phyloP scores from a whole-genome alignment of 23 tunicate genomes.

The Clavelina lepadiformis region DNA sequence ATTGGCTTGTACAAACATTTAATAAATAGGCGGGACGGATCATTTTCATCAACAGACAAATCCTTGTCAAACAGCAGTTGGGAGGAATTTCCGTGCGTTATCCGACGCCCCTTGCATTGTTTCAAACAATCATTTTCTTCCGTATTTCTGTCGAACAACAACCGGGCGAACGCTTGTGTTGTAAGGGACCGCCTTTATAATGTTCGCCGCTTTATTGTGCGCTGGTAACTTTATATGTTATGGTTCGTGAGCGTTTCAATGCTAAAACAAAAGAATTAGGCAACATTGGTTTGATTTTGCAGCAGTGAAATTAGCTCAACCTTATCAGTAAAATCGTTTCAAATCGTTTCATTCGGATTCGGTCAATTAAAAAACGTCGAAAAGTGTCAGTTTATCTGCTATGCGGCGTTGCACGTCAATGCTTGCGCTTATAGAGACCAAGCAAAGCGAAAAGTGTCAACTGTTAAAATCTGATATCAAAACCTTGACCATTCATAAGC shows the following conservation, averaged over 20 bases:
- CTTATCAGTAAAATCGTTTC: background rate
- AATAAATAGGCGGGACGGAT: too few species aligned
- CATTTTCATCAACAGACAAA: too few species aligned
- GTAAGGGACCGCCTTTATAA: constrained; percentile 20
- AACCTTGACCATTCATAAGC: background rate
- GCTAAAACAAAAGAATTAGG: constrained; percentile 23
- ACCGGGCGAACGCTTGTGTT: too few species aligned
- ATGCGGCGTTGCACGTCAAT: constrained; percentile 11
- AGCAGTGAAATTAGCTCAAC: constrained; percentile 13
- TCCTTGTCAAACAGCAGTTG: too few species aligned
- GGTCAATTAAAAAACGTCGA: too few species aligned
- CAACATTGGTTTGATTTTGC: background rate
- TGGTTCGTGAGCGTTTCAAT: constrained; percentile 17
- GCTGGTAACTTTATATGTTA: constrained; percentile 28
- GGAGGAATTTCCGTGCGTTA: too few species aligned
- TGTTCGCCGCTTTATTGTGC: constrained; percentile 5
- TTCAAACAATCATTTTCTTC: too few species aligned
- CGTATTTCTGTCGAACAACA: too few species aligned
- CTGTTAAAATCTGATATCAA: background rate
- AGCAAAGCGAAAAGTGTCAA: background rate
- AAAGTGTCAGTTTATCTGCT: too few species aligned
- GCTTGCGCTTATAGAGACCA: constrained; percentile 3
- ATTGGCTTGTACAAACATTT: too few species aligned
- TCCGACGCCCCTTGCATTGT: too few species aligned
- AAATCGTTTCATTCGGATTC: too few species aligned